Percentiles rank a stretch among this genome's conserved stretches.
Evolutionary conservation across 2,113 vertebrate genomes (phyloP).

Genomic region (Desmodus rotundus): DNA sequence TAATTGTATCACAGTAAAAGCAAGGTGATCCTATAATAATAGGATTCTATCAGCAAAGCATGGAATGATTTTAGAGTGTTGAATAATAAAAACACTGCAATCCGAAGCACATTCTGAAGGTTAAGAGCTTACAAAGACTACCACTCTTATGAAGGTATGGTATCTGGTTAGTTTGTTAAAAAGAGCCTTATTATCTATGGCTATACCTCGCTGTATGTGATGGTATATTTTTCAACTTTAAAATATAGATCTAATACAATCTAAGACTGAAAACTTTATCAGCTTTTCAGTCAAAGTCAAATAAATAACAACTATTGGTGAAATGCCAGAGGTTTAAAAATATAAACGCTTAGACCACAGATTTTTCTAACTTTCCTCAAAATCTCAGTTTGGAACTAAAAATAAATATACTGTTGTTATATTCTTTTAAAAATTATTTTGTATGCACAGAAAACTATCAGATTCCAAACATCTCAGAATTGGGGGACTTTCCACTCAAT

Average conservation of each 20-base stretch:
- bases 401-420: background rate
- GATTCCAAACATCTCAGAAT: background rate
- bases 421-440: background rate
- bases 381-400: background rate
- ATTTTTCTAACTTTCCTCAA: background rate
- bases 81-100: background rate
- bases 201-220: background rate
- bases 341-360: background rate
- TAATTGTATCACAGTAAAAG: background rate
- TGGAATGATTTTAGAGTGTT: background rate
- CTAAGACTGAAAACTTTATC: background rate
- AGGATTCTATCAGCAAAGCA: background rate
- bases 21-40: background rate
- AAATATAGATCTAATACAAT: background rate
- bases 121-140: background rate
- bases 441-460: background rate
- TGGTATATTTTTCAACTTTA: background rate
- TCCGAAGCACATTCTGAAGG: background rate
- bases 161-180: background rate
- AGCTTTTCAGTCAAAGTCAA: background rate
- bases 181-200: background rate
- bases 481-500: background rate
- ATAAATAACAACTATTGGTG: background rate
- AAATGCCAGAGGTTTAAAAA: background rate
- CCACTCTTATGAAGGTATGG: background rate